A percentile compares a stretch with the other conserved stretches of the same genome.
phyloP scores from a whole-genome alignment of 2,797 vertebrate genomes.

The Hephaestus fuliginosus region DNA sequence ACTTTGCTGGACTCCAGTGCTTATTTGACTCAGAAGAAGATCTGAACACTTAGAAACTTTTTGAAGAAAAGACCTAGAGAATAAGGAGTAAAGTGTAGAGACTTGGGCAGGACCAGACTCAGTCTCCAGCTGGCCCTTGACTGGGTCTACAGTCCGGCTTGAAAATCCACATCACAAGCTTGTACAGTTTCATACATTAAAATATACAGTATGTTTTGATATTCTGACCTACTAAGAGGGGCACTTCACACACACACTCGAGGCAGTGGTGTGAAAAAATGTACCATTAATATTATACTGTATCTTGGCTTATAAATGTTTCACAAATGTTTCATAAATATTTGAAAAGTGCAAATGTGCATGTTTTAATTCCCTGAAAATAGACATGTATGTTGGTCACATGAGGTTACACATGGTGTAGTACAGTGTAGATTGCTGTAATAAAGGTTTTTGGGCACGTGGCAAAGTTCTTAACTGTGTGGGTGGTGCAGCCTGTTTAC shows the following conservation, averaged over 20 bases:
- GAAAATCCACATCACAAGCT: neutral
- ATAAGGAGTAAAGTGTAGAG: too few relatives aligned
- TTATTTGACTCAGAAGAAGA: too few relatives aligned
- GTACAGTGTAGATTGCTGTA: neutral
- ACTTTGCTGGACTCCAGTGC: too few relatives aligned
- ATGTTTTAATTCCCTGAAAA: conserved; percentile 4
- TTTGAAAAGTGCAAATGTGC: conserved; percentile 8
- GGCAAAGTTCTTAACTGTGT: neutral
- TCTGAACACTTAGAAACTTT: too few relatives aligned
- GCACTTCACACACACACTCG: neutral
- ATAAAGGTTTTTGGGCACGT: neutral
- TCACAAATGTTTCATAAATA: conserved; percentile 25
- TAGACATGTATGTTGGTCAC: neutral
- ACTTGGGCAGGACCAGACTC: too few relatives aligned
- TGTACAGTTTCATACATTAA: neutral
- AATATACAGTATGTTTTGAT: neutral
- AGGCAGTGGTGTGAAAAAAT: neutral
- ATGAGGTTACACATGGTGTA: neutral
- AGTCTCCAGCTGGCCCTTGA: too few relatives aligned
- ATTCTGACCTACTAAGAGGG: neutral
- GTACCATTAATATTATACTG: conserved; percentile 20
- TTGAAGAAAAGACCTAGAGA: too few relatives aligned
- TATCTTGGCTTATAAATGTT: conserved; percentile 34
- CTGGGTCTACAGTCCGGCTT: too few relatives aligned
- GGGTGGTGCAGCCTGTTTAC: neutral